A percentile compares a stretch with the other conserved stretches of the same genome.
Evolutionary conservation across 2,113 vertebrate species (phyloP).

Genomic region (Suncus etruscus): DNA sequence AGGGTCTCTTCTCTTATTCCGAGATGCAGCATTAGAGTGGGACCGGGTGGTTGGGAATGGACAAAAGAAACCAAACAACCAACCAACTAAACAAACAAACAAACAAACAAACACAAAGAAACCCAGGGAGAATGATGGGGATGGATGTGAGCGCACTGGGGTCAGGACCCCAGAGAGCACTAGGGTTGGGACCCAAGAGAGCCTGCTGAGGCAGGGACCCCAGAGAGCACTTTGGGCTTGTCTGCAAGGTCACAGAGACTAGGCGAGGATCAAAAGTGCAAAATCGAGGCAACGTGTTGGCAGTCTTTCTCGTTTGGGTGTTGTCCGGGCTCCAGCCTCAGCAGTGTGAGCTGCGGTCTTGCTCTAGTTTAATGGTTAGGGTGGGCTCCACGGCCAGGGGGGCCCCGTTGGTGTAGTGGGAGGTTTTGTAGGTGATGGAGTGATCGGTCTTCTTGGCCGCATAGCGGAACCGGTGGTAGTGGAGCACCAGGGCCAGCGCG

Average conservation of each 20-base stretch:
- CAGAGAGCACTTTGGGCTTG: conserved; percentile 56
- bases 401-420: conserved; percentile 92
- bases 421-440: conserved; percentile 99
- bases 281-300: conserved; percentile 90
- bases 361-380: conserved; percentile 97
- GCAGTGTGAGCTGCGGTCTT: conserved; percentile 92
- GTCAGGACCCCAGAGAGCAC: conserved; percentile 13
- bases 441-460: conserved; percentile 98
- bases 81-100: conserved; percentile 52
- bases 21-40: conserved; percentile 90
- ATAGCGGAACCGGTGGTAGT: conserved; percentile 98
- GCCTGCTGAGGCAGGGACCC: conserved; percentile 43
- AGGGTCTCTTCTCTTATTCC: conserved; percentile 87
- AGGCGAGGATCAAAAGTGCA: conserved; percentile 91
- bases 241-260: conserved; percentile 87
- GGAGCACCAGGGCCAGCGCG: conserved; percentile 94
- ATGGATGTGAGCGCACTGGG: conserved; percentile 16
- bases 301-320: conserved; percentile 87
- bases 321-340: conserved; percentile 90
- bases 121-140: conserved; percentile 30
- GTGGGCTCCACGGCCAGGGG: conserved; percentile 93
- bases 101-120: not conserved
- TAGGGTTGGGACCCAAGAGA: conserved; percentile 53
- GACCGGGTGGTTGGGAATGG: conserved; percentile 79
- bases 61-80: not conserved